Evolutionary conservation across 2,113 vertebrate species (phyloP), one percentile per base, ranked within the genome.

Genomic region (Halcyon senegalensis): DNA sequence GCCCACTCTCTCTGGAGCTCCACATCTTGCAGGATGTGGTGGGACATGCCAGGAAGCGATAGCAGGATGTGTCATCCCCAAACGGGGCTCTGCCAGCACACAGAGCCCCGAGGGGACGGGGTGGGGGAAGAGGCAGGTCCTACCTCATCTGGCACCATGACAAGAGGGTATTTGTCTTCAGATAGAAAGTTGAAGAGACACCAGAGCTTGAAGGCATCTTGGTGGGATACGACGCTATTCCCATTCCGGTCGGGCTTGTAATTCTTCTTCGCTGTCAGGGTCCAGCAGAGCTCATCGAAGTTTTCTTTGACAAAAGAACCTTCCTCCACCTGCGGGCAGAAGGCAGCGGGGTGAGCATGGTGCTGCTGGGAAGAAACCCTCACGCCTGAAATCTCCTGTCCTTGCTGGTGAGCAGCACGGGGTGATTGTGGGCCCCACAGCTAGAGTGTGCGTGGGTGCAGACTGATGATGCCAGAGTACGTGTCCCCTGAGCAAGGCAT

Each of bases 181-280:
- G 99, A 99, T 39, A 99, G 98, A 97, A 99, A 99, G 98, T 99
- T 99, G 98, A 99, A 99, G 94, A 99, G 99, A 89, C 99, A 99
- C 99, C 99, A 99, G 70, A 99, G 98, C 18, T 98, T 98, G 97
- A 99, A 99, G 88, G 99, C 98, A 37, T 99, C 99, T 70, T 97
- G 98, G 82, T 98, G 98, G 88, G 99, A 98, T 70, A 99, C 88
- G 24, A 98, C 41, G 1, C 96, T 98, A 25, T 93, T 98, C 92
- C 98, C 98, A 0, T 96, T 98, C 96, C 96, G 98, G 74, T 99
- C 98, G 0, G 98, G 98, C 43, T 95, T 98, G 91, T 99, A 99
- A 97, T 99, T 99, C 97, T 99, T 99, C 98, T 99, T 99, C 0
- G 99, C 99, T 0, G 99, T 99, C 69, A 99, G 98, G 15, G 99